Percentiles rank a stretch among this genome's conserved stretches.
Conservation (phyloP, 2,113 vertebrate species). For the Alosa alosa region DNA sequence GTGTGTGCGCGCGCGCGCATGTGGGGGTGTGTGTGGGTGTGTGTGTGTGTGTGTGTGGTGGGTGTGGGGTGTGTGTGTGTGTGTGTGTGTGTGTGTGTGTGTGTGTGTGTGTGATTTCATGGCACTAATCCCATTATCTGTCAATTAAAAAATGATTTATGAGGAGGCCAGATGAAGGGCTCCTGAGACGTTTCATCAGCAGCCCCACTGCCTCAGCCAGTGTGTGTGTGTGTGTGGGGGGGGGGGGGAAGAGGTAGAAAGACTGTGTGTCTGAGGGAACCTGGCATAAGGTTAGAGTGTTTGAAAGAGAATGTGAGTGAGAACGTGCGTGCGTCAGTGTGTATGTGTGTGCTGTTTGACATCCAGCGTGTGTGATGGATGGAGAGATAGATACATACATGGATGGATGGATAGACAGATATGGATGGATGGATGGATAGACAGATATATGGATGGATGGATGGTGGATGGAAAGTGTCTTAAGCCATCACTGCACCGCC, state of each 20-base stretch:
- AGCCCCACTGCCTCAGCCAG: background rate
- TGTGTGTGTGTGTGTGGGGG: background rate
- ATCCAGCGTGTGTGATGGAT: background rate
- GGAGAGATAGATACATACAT: background rate
- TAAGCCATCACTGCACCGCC: background rate
- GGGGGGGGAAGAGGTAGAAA: background rate
- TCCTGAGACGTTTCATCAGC: background rate
- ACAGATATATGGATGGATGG: background rate
- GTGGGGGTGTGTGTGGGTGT: too few species aligned
- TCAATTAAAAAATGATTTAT: conserved; percentile 12
- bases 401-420: background rate
- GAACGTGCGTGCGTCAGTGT: background rate
- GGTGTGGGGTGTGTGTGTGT: too few species aligned
- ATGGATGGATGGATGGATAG: background rate
- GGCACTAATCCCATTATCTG: conserved; percentile 11
- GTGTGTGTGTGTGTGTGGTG: background rate
- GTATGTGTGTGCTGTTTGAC: background rate
- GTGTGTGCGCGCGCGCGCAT: too few species aligned
- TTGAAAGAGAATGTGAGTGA: background rate
- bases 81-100: background rate
- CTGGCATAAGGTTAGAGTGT: background rate
- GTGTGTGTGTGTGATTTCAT: background rate
- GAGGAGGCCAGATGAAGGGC: background rate
- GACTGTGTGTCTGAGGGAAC: background rate
- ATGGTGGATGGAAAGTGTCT: background rate